A percentile compares a stretch with the other conserved stretches of the same genome.
Evolutionary conservation across 1,140 invertebrate genomes (phyloP).

Genomic region (Anastrepha obliqua): DNA sequence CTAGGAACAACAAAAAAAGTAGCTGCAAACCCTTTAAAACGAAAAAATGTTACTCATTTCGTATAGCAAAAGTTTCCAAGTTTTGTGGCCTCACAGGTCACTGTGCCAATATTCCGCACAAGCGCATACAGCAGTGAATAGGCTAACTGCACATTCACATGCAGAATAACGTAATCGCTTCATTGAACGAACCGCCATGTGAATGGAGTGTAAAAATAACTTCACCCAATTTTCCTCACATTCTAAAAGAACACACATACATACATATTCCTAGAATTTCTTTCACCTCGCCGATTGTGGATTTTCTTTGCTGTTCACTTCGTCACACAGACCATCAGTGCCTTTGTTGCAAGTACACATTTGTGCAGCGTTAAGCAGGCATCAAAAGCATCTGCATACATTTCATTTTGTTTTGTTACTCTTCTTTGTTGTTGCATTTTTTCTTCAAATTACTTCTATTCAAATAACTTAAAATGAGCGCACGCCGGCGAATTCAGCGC

Average conservation of each 20-base stretch:
- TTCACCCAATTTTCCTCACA: constrained; percentile 25
- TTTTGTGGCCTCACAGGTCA: neutral
- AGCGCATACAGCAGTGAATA: neutral
- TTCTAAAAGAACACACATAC: neutral
- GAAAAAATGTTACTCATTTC: no score
- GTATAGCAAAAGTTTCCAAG: no score
- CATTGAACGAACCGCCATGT: neutral
- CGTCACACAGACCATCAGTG: neutral
- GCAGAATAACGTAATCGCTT: constrained; percentile 6
- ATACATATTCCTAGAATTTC: neutral
- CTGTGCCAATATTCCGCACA: neutral
- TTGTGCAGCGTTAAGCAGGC: no score
- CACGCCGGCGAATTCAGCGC: no score
- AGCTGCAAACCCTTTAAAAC: no score
- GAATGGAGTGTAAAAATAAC: neutral
- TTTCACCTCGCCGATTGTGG: neutral
- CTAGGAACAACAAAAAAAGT: no score
- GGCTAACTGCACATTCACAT: neutral
- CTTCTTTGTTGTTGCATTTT: no score
- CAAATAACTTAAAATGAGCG: no score
- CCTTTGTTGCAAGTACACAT: no score
- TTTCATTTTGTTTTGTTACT: no score
- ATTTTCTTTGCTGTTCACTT: constrained; percentile 19
- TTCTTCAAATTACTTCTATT: no score
- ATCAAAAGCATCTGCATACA: no score